phyloP scores from a whole-genome alignment of 2,888 invertebrate genomes.

The Cepaea hortensis region DNA sequence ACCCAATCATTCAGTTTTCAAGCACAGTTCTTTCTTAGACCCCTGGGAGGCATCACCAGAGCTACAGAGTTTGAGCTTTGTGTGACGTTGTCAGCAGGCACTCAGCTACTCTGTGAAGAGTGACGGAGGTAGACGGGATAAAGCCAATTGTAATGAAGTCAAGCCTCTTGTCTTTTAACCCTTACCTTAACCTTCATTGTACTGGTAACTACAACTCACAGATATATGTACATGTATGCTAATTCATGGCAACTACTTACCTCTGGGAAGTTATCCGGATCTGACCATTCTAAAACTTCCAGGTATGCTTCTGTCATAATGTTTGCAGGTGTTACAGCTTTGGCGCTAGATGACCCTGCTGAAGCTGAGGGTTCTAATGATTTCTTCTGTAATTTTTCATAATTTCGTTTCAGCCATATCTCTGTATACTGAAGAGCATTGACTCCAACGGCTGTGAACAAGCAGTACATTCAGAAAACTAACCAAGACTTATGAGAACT shows the following conservation, averaged over 20 bases:
- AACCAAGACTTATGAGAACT: not conserved
- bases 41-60: too few relatives aligned
- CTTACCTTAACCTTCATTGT: too few relatives aligned
- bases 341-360: constrained; percentile 27
- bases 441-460: constrained; percentile 73
- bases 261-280: constrained; percentile 87
- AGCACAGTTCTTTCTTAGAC: too few relatives aligned
- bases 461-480: not conserved
- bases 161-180: too few relatives aligned
- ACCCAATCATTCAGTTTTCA: too few relatives aligned
- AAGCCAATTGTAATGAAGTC: too few relatives aligned
- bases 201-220: too few relatives aligned
- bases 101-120: too few relatives aligned
- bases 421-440: constrained; percentile 90
- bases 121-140: too few relatives aligned
- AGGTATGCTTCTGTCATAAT: constrained; percentile 89
- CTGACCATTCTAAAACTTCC: constrained; percentile 90
- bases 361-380: constrained; percentile 43
- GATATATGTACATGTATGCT: too few relatives aligned
- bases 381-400: constrained; percentile 73
- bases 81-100: too few relatives aligned
- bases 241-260: constrained; percentile 76
- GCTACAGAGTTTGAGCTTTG: too few relatives aligned
- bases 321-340: constrained; percentile 77
- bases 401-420: constrained; percentile 87